Percentiles rank a stretch among this genome's conserved stretches.
Conservation (phyloP, 2,113 vertebrate genomes). For the Aplodontia rufa region DNA sequence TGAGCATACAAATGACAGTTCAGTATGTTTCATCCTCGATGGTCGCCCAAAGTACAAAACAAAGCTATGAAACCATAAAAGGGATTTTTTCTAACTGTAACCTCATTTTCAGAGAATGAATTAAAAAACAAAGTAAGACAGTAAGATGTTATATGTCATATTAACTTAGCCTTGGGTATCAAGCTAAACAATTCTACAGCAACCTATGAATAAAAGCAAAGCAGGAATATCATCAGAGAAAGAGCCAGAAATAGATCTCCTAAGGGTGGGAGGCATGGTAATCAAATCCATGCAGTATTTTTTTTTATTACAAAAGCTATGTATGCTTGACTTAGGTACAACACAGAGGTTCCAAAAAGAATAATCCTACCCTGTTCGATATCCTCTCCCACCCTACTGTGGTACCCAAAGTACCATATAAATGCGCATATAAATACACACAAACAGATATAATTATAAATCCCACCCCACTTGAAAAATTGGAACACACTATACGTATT, state of each 20-base stretch:
- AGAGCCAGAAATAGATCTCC: constrained; percentile 17
- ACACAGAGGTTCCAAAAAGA: not conserved
- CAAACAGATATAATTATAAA: not conserved
- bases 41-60: not conserved
- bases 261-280: not conserved
- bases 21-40: not conserved
- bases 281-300: not conserved
- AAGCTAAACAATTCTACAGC: not conserved
- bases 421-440: not conserved
- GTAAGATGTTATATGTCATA: not conserved
- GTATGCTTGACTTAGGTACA: not conserved
- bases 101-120: constrained; percentile 7
- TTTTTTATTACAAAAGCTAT: constrained; percentile 23
- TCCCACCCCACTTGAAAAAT: not conserved
- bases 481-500: not conserved
- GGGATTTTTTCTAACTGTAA: not conserved
- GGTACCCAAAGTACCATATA: not conserved
- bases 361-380: not conserved
- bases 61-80: not conserved
- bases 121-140: not conserved
- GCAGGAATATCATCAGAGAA: not conserved
- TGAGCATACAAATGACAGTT: not conserved
- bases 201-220: constrained; percentile 21
- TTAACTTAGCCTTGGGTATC: not conserved
- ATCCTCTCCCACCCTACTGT: not conserved